Base-by-base conservation (phyloP, 92 coral and sea anemone species). In the Pocillopora meandrina region DNA sequence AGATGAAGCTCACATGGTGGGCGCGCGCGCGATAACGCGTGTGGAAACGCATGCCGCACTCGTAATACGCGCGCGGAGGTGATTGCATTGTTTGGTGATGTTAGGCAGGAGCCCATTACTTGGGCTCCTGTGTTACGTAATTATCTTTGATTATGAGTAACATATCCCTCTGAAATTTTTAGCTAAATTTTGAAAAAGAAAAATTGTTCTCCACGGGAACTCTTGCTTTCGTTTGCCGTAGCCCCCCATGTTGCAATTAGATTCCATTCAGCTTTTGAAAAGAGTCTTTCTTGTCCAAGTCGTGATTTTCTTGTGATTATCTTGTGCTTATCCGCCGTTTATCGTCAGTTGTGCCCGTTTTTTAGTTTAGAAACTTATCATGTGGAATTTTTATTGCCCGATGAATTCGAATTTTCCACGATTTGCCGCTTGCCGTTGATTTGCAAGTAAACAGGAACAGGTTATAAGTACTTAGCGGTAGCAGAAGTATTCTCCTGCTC, bases 401-500 rank as follows among this genome's bases (percentile, higher is more conserved):
- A 14, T 15, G 2, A 17, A 70, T 16, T 70, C 56, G 56, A 14
- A 70, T 7, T 47, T 2, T 60, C 20, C 17, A n/a, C 52, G 42
- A 58, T 19, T 19, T 11, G 19, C 10, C 56, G 23, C 49, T 17
- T 52, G 31, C 31, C 31, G 31, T 26, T 26, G 31, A 26, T 26
- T 31, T 42, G 5, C 73, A 68, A 15, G 56, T 68, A 34, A 58
- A 80, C 68, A 69, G 84, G 84, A 80, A 80, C 58, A 18, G 11
- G 4, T 16, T 19, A 11, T 11, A 12, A 15, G n/a, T 33, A 70
- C 23, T 35, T 6, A 70, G 1, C 78, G n/a, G 10, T 61, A 52
- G 36, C 78, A 2, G 64, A 15, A 52, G 49, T 80, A 76, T 73
- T 21, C 74, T 83, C 86, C 80, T 63, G 21, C 33, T 65, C 31